These are phyloP conservation scores for Vimba vimba DNA, from an alignment of 2,113 vertebrate species.

Conservation along the genomic window DNA sequence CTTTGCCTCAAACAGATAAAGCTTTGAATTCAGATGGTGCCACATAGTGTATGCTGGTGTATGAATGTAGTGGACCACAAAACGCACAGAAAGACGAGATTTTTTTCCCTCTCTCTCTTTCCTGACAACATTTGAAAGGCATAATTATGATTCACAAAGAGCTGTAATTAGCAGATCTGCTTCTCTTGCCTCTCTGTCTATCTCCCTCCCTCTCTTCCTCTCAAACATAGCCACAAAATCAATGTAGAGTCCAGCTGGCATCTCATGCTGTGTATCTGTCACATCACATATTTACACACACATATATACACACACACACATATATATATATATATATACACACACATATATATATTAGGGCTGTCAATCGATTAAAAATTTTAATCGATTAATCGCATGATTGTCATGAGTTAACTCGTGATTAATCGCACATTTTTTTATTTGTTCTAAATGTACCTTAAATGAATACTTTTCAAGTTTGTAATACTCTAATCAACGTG, in stretches of 20 bases:
- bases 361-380: too few species aligned
- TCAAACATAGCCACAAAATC: conserved; percentile 31
- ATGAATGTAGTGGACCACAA: conserved; percentile 40
- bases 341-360: too few species aligned
- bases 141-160: conserved; percentile 55
- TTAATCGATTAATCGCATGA: too few species aligned
- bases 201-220: conserved; percentile 22
- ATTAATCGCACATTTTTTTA: too few species aligned
- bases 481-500: too few species aligned
- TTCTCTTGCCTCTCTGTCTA: neutral
- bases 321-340: neutral
- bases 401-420: too few species aligned
- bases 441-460: too few species aligned
- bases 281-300: neutral
- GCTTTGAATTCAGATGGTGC: conserved; percentile 44
- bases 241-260: conserved; percentile 25
- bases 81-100: conserved; percentile 29
- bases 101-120: conserved; percentile 7
- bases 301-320: neutral
- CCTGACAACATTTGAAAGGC: conserved; percentile 54
- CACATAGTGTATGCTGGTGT: conserved; percentile 33
- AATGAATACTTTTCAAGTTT: too few species aligned
- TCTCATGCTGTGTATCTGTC: conserved; percentile 23
- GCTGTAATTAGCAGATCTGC: conserved; percentile 48
- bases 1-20: conserved; percentile 34